phyloP scores from a whole-genome alignment of 1,140 invertebrate species.

The Lepidurus arcticus region DNA sequence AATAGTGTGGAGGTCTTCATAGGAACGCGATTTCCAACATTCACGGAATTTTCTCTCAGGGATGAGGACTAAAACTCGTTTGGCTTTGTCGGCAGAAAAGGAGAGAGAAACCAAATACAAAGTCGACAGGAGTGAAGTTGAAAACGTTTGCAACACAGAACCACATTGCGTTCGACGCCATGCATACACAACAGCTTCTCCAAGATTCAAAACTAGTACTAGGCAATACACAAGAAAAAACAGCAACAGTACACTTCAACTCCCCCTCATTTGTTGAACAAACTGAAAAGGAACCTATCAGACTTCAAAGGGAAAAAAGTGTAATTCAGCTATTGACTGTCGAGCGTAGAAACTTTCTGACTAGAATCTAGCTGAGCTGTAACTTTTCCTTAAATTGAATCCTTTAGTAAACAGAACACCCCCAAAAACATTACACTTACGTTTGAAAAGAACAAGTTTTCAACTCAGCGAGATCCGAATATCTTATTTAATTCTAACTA shows the following conservation, averaged over 20 bases:
- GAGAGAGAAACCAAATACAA: background rate
- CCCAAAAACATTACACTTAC: background rate
- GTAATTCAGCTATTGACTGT: background rate
- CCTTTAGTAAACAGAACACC: background rate
- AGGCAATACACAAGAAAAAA: too few species aligned
- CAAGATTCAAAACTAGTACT: too few species aligned
- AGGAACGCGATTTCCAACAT: background rate
- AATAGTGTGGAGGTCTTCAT: background rate
- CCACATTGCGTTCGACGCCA: too few species aligned
- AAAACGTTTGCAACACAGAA: background rate
- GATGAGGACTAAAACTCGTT: background rate
- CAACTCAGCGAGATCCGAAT: conserved; percentile 2
- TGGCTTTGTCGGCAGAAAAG: background rate
- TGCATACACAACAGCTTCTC: too few species aligned
- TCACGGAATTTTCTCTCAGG: background rate
- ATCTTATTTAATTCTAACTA: background rate
- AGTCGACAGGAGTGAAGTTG: background rate
- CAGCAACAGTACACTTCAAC: too few species aligned
- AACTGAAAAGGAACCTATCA: background rate
- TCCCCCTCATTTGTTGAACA: too few species aligned
- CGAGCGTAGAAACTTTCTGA: background rate
- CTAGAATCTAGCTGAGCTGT: conserved; percentile 13
- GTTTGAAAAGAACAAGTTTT: background rate
- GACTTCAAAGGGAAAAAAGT: background rate
- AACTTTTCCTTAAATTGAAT: background rate